These are phyloP conservation scores for Dipodomys spectabilis DNA, from an alignment of 2,113 vertebrate genomes.

Conservation along the genomic window DNA sequence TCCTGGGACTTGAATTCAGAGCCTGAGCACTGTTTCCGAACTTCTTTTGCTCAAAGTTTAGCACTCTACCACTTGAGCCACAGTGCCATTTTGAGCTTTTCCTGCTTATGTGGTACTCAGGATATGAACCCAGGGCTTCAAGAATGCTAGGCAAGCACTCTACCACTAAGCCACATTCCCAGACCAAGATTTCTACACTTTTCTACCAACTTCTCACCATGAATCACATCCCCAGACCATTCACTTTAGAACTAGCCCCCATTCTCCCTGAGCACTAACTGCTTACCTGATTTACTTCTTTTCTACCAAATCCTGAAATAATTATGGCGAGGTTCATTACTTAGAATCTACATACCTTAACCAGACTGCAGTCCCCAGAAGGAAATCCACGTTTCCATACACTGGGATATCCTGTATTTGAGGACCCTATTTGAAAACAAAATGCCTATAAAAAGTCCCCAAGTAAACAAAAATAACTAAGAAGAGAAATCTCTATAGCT, in stretches of 20 bases:
- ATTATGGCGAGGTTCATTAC: not conserved
- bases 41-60: no score
- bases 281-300: not conserved
- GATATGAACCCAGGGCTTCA: no score
- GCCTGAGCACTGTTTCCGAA: no score
- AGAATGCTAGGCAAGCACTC: no score
- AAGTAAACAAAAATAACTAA: conserved; percentile 46
- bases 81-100: no score
- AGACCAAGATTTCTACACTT: no score
- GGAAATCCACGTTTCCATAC: not conserved
- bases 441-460: accelerated
- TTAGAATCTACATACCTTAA: not conserved
- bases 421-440: not conserved
- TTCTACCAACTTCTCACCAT: not conserved
- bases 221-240: not conserved
- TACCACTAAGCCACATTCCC: no score
- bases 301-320: not conserved
- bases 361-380: not conserved
- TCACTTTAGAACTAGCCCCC: not conserved
- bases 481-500: not conserved
- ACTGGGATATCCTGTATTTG: not conserved
- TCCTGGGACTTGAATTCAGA: no score
- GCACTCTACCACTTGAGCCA: no score
- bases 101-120: no score
- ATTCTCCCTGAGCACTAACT: not conserved